Conservation (phyloP, 2,888 invertebrate species). For the Lithophane ornitopus region DNA sequence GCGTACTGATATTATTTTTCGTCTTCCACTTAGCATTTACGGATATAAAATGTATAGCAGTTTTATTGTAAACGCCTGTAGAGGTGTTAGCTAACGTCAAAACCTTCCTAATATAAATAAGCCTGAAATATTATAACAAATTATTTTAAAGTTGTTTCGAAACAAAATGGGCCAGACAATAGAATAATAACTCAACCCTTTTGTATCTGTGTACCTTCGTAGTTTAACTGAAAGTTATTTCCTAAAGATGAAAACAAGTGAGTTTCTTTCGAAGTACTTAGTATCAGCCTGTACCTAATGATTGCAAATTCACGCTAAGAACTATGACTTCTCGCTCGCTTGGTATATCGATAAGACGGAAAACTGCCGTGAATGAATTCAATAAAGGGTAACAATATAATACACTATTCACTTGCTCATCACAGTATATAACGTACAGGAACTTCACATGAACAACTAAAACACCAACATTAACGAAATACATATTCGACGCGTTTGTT, state of each 20-base stretch:
- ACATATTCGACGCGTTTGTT: constrained; percentile 2
- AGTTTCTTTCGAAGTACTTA: not conserved
- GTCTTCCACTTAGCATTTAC: not conserved
- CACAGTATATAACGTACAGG: not conserved
- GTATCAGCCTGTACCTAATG: not conserved
- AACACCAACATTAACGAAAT: not conserved
- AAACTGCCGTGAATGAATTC: not conserved
- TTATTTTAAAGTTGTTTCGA: constrained; percentile 10
- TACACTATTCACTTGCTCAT: not conserved
- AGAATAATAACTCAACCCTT: constrained; percentile 15
- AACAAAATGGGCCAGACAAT: not conserved
- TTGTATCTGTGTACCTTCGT: not conserved
- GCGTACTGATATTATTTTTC: not conserved
- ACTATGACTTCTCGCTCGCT: not conserved
- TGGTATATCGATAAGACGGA: not conserved
- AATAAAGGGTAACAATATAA: not conserved
- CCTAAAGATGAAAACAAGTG: not conserved
- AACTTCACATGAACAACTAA: not conserved
- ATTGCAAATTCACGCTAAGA: not conserved
- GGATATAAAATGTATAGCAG: not conserved
- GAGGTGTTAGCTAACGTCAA: not conserved
- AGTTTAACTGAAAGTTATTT: not conserved
- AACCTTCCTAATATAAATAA: constrained; percentile 4
- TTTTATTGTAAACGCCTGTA: not conserved
- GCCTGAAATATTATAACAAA: constrained; percentile 16